Conservation (phyloP, 2,797 vertebrate genomes). For the Sarcophilus harrisii region DNA sequence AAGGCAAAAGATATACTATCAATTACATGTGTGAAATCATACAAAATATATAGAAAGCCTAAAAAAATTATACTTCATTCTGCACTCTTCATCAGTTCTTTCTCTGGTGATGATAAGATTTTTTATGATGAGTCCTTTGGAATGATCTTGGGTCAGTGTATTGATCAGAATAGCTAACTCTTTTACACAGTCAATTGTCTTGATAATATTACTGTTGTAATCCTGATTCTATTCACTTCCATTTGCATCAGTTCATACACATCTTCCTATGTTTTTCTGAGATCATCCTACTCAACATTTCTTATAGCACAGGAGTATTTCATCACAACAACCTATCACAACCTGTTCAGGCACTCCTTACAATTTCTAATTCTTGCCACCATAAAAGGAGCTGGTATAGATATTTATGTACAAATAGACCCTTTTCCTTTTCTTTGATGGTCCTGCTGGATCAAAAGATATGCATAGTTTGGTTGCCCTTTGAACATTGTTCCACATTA, state of each 20-base stretch:
- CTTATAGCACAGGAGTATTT: background rate
- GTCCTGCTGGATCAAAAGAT: background rate
- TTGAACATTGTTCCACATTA: background rate
- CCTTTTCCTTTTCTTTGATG: background rate
- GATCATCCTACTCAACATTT: background rate
- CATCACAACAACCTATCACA: background rate
- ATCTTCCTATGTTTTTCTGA: background rate
- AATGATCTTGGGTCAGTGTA: background rate
- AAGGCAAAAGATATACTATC: background rate
- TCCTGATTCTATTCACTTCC: background rate
- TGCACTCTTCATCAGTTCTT: background rate
- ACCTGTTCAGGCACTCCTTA: background rate
- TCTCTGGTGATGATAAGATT: background rate
- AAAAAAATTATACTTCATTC: background rate
- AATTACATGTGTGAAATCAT: background rate
- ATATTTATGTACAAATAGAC: background rate
- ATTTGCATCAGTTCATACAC: background rate
- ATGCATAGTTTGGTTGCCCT: background rate
- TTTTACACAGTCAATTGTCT: background rate
- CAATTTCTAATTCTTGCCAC: background rate
- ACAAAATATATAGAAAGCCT: background rate
- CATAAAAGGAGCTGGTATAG: background rate
- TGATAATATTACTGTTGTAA: background rate
- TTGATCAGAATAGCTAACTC: background rate
- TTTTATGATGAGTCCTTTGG: background rate